phyloP scores from a whole-genome alignment of 2,888 invertebrate species.

The Athalia rosae region DNA sequence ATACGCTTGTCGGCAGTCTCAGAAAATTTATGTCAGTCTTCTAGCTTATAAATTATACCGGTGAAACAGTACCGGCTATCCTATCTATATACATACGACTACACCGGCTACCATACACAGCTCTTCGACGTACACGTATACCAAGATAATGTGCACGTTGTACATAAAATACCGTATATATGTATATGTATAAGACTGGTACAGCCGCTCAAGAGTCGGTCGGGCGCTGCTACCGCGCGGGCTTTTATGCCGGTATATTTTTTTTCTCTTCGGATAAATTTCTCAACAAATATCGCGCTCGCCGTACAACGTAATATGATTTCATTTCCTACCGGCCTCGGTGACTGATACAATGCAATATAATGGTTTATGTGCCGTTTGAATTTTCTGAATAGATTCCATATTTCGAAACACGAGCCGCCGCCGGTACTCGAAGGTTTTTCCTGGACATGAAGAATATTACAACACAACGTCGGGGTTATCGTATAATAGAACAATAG shows the following conservation, averaged over 20 bases:
- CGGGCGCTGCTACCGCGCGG: too few species aligned
- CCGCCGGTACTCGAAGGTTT: too few species aligned
- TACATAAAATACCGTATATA: neutral
- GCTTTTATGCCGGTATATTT: too few species aligned
- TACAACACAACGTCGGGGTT: too few species aligned
- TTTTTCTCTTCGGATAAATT: neutral
- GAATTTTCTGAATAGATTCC: too few species aligned
- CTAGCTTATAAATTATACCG: constrained; percentile 37
- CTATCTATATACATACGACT: neutral
- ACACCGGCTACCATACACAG: constrained; percentile 8
- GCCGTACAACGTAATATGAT: too few species aligned
- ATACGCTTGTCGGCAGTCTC: constrained; percentile 3
- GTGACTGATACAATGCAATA: too few species aligned
- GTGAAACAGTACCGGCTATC: constrained; percentile 14
- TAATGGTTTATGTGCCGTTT: too few species aligned
- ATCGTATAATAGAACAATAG: neutral
- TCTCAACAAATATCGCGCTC: neutral
- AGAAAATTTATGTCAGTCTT: constrained; percentile 37
- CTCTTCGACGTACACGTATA: neutral
- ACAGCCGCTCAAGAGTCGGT: too few species aligned
- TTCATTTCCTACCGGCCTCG: too few species aligned
- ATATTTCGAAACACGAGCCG: too few species aligned
- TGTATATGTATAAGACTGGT: neutral
- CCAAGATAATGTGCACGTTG: neutral
- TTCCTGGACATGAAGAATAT: too few species aligned